phyloP scores from a whole-genome alignment of 1,140 invertebrate genomes.

The Drosophila arizonae region DNA sequence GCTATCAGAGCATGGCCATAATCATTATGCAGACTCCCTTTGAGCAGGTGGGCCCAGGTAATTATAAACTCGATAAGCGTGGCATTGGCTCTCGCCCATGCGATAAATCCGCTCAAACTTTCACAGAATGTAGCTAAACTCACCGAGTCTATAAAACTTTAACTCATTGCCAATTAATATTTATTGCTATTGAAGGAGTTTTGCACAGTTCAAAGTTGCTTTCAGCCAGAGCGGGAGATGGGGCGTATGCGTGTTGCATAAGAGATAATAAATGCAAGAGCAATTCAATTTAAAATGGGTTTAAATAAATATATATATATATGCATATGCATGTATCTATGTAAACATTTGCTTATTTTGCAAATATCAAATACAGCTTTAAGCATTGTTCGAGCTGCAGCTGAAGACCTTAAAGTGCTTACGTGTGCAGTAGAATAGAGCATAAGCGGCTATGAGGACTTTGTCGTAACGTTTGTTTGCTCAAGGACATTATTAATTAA shows the following conservation, averaged over 20 bases:
- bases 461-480: too few species aligned
- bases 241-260: constrained; percentile 18
- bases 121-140: neutral
- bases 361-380: too few species aligned
- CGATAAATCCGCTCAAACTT: neutral
- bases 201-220: neutral
- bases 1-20: constrained; percentile 29
- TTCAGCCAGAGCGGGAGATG: neutral
- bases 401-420: too few species aligned
- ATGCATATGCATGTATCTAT: too few species aligned
- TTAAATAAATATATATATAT: too few species aligned
- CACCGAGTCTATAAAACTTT: neutral
- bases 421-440: too few species aligned
- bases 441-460: too few species aligned
- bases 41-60: neutral
- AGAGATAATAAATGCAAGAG: neutral
- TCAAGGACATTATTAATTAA: too few species aligned
- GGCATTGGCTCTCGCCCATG: neutral
- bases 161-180: constrained; percentile 26
- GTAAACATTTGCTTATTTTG: too few species aligned
- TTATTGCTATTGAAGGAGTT: constrained; percentile 11
- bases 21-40: constrained; percentile 5
- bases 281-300: neutral
- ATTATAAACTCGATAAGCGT: constrained; percentile 6
- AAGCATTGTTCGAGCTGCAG: too few species aligned